phyloP scores from a whole-genome alignment of 2,888 invertebrate species.

The Aphidius colemani region DNA sequence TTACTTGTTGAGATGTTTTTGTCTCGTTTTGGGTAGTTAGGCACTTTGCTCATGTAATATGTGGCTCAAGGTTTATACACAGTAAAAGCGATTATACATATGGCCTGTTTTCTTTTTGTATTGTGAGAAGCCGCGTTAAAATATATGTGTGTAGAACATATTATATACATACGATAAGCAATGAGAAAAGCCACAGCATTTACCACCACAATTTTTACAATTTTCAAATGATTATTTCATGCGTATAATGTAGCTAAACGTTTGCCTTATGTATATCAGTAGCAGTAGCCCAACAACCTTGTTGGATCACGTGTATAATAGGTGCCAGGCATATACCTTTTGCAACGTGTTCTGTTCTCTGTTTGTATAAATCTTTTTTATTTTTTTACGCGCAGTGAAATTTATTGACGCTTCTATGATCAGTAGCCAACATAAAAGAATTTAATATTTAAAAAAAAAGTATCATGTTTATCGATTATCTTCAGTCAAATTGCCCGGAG shows the following conservation, averaged over 20 bases:
- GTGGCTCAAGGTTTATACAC: conserved; percentile 4
- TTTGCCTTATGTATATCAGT: neutral
- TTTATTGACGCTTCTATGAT: too few relatives aligned
- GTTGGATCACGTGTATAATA: neutral
- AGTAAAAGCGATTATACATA: conserved; percentile 11
- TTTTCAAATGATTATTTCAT: conserved; percentile 36
- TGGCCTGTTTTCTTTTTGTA: neutral
- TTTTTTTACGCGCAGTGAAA: too few relatives aligned
- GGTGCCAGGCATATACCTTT: too few relatives aligned
- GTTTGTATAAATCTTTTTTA: neutral
- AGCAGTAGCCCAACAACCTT: conserved; percentile 2
- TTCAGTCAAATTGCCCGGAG: too few relatives aligned
- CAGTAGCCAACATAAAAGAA: too few relatives aligned
- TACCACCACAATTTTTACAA: conserved; percentile 31
- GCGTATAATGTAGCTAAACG: conserved; percentile 44
- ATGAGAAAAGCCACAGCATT: conserved; percentile 24
- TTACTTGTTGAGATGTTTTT: neutral
- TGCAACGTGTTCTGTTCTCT: conserved; percentile 29
- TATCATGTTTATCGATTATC: too few relatives aligned
- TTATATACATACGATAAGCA: conserved; percentile 3
- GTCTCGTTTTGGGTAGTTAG: conserved; percentile 9
- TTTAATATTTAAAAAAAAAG: too few relatives aligned
- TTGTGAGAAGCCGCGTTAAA: too few relatives aligned
- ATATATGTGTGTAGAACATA: conserved; percentile 11
- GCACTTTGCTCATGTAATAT: conserved; percentile 4